Conservation (phyloP, 2,797 vertebrate genomes). For the Brachymystax lenok region DNA sequence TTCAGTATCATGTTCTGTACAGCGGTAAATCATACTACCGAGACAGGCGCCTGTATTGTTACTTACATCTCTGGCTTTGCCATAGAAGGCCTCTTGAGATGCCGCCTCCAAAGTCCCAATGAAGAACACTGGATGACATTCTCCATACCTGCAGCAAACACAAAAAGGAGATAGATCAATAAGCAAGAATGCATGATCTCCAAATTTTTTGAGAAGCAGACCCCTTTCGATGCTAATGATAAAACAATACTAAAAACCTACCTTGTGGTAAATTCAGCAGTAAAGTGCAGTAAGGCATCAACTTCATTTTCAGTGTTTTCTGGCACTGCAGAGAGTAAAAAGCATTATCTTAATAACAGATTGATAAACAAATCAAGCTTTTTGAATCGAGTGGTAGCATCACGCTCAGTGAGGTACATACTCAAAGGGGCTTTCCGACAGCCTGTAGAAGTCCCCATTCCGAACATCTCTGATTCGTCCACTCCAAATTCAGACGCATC, state of each 20-base stretch:
- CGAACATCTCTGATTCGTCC: constrained; percentile 97
- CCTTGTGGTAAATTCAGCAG: constrained; percentile 99
- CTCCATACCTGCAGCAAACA: constrained; percentile 86
- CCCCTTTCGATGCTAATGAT: background rate
- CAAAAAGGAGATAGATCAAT: background rate
- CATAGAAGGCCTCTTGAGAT: constrained; percentile 99
- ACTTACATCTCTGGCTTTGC: constrained; percentile 99
- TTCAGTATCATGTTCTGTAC: background rate
- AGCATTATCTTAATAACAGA: background rate
- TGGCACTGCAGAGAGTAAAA: constrained; percentile 82
- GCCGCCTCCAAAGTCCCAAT: constrained; percentile 98
- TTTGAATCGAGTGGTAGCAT: background rate
- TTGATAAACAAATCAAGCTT: background rate
- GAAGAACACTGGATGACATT: constrained; percentile 98
- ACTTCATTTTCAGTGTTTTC: constrained; percentile 98
- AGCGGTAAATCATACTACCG: background rate
- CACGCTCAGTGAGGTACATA: constrained; percentile 67
- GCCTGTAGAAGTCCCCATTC: constrained; percentile 84
- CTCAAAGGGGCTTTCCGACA: constrained; percentile 98
- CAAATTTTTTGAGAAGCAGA: background rate
- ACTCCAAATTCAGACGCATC: constrained; percentile 98
- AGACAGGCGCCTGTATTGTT: background rate
- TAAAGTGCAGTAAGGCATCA: constrained; percentile 99
- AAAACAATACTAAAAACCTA: constrained; percentile 59
- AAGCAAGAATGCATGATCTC: background rate